Percentiles rank a stretch among this genome's conserved stretches.
Evolutionary conservation across 2,797 vertebrate species (phyloP).

Genomic region (Bufotes viridis): DNA sequence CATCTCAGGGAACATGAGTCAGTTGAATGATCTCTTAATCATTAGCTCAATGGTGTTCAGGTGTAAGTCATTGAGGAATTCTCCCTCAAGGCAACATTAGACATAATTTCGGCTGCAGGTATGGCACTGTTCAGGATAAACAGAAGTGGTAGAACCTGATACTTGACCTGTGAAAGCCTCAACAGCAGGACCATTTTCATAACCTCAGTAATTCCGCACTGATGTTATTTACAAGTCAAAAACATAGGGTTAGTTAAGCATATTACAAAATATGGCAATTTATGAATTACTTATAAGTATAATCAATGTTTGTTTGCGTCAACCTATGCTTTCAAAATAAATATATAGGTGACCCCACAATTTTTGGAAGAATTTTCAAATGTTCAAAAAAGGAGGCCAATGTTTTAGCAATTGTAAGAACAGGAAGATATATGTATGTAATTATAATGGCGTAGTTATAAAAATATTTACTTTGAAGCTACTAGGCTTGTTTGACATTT

Average conservation of each 20-base stretch:
- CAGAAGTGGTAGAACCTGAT: conserved; percentile 18
- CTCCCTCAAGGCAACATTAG: conserved; percentile 7
- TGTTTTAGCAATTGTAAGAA: no score
- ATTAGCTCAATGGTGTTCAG: background rate
- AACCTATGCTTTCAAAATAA: no score
- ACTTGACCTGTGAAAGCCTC: conserved; percentile 14
- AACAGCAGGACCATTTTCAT: conserved; percentile 6
- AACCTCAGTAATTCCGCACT: conserved; percentile 25
- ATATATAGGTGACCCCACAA: no score
- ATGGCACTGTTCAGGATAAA: background rate
- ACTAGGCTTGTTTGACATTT: no score
- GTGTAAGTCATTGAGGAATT: conserved; percentile 16
- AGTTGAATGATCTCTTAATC: background rate
- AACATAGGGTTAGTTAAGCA: background rate
- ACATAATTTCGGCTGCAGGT: background rate
- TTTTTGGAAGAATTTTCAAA: no score
- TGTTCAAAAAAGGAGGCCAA: no score
- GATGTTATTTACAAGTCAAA: background rate
- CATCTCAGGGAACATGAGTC: background rate
- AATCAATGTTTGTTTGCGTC: no score
- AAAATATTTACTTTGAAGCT: no score
- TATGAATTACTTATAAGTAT: no score
- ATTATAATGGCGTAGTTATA: no score
- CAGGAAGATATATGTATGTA: no score
- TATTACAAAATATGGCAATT: no score